Evolutionary conservation across 1,140 invertebrate genomes (phyloP).

Genomic region (Mycetomoellerius zeteki): DNA sequence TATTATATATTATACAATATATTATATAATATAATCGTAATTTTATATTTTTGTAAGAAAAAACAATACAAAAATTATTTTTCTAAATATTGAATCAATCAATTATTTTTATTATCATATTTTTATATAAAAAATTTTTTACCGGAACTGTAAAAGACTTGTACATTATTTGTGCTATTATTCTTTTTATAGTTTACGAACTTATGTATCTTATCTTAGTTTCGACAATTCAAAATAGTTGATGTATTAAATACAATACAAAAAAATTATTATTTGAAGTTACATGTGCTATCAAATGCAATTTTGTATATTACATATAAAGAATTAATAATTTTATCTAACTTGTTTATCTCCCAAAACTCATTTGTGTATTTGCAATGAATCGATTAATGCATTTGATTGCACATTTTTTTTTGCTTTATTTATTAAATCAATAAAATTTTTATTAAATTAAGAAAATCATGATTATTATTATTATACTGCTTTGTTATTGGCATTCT

Average conservation of each 20-base stretch:
- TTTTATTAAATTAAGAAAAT: too few relatives aligned
- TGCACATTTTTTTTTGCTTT: neutral
- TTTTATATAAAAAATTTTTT: too few relatives aligned
- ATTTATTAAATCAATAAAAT: neutral
- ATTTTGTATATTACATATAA: neutral
- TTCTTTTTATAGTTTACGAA: neutral
- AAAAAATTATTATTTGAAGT: slow-evolving; percentile 1
- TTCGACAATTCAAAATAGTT: neutral
- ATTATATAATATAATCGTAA: too few relatives aligned
- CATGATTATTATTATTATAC: slow-evolving; percentile 8
- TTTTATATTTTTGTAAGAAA: too few relatives aligned
- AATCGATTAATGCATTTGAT: neutral
- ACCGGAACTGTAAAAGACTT: neutral
- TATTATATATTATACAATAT: too few relatives aligned
- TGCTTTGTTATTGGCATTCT: neutral
- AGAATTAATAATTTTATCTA: neutral
- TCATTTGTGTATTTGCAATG: neutral
- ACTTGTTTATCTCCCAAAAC: neutral
- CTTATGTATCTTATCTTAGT: neutral
- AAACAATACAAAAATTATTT: too few relatives aligned
- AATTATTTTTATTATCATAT: too few relatives aligned
- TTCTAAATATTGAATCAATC: too few relatives aligned
- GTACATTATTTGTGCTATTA: neutral
- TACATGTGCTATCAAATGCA: neutral
- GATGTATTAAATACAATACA: neutral